Percentiles rank a stretch among this genome's conserved stretches.
Conservation (phyloP, 2,888 invertebrate species). For the Beris chalybata region DNA sequence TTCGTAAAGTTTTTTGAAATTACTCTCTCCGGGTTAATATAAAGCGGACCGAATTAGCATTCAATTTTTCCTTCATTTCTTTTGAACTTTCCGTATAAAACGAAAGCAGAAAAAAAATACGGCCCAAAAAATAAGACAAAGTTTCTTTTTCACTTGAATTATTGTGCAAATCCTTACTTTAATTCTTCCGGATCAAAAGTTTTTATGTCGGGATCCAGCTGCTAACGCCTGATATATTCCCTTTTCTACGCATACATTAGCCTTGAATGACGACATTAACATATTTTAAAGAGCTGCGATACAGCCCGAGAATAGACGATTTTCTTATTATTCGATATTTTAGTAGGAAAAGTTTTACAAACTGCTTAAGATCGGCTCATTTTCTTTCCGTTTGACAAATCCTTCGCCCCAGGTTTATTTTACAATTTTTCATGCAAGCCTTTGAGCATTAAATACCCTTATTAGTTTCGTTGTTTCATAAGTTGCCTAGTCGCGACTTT, state of each 20-base stretch:
- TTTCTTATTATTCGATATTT: too few relatives aligned
- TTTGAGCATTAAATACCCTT: too few relatives aligned
- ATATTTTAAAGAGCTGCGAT: too few relatives aligned
- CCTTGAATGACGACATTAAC: neutral
- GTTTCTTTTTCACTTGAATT: constrained; percentile 29
- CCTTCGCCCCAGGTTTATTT: too few relatives aligned
- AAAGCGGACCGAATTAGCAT: constrained; percentile 31
- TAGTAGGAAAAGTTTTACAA: too few relatives aligned
- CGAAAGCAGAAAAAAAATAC: constrained; percentile 4
- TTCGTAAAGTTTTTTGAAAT: constrained; percentile 22
- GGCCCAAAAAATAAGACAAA: neutral
- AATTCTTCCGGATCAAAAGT: constrained; percentile 30
- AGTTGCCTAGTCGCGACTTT: too few relatives aligned
- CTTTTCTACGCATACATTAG: constrained; percentile 16
- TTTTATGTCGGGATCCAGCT: neutral
- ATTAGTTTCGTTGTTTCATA: too few relatives aligned
- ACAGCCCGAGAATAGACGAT: too few relatives aligned
- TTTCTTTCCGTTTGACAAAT: too few relatives aligned
- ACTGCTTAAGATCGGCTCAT: too few relatives aligned
- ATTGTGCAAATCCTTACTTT: constrained; percentile 31
- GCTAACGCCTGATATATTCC: too few relatives aligned
- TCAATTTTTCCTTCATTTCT: constrained; percentile 31
- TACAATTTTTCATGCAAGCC: too few relatives aligned
- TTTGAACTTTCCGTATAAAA: constrained; percentile 23
- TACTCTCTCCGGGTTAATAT: constrained; percentile 30